Conservation (phyloP, 2,888 invertebrate species). For the Spisula subtruncata region DNA sequence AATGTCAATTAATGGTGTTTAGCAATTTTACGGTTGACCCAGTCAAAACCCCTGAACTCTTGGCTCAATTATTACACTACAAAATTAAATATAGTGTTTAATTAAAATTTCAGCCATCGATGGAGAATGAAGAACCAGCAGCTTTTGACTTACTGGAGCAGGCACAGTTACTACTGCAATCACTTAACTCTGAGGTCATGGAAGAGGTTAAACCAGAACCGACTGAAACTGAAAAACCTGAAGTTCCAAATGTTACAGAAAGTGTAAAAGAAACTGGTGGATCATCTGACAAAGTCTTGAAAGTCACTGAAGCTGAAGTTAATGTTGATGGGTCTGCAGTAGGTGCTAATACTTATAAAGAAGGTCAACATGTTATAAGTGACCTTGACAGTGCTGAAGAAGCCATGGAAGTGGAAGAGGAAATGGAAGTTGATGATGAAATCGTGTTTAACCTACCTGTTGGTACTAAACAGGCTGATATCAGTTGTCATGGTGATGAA, state of each 20-base stretch:
- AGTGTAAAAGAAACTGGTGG: not conserved
- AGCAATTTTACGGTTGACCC: too few relatives aligned
- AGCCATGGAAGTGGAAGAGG: constrained; percentile 67
- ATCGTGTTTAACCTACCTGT: constrained; percentile 30
- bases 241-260: not conserved
- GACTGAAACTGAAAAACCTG: not conserved
- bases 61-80: too few relatives aligned
- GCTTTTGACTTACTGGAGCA: constrained; percentile 37
- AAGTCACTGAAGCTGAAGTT: not conserved
- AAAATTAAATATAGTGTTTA: too few relatives aligned
- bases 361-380: not conserved
- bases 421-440: constrained; percentile 65
- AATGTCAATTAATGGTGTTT: too few relatives aligned
- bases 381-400: constrained; percentile 50
- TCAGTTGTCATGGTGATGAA: too few relatives aligned
- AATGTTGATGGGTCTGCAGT: not conserved
- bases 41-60: too few relatives aligned
- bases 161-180: constrained; percentile 38
- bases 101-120: not conserved
- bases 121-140: not conserved
- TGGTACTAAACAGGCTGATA: not conserved
- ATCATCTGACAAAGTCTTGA: not conserved
- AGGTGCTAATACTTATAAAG: not conserved
- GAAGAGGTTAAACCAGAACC: not conserved
- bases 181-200: not conserved